Evolutionary conservation across 2,797 vertebrate genomes (phyloP).

Genomic region (Sus cebifrons): DNA sequence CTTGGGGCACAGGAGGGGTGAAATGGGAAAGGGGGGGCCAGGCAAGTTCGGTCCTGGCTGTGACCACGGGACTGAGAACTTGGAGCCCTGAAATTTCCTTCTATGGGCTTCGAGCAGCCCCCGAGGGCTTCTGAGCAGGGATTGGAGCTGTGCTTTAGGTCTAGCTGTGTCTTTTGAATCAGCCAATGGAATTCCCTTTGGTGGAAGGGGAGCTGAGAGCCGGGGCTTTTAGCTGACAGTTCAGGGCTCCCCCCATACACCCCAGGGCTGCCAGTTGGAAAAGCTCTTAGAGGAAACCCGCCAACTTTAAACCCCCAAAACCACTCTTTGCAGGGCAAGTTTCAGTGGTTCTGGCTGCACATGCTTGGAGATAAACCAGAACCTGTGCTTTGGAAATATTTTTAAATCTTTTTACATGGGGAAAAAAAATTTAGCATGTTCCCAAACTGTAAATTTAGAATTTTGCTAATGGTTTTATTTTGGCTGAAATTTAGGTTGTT

Average conservation of each 20-base stretch:
- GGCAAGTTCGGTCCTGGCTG: not conserved
- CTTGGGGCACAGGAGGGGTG: not conserved
- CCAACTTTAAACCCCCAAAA: not conserved
- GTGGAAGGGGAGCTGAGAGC: not conserved
- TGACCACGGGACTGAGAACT: not conserved
- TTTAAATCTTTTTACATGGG: not conserved
- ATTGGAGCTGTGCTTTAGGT: not conserved
- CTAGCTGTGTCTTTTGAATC: conserved; percentile 22
- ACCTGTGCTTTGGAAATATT: conserved; percentile 13
- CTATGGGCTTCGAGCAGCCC: conserved; percentile 40
- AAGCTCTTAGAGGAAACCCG: not conserved
- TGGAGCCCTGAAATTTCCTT: conserved; percentile 27
- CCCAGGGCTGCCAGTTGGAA: not conserved
- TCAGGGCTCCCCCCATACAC: not conserved
- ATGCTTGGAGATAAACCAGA: not conserved
- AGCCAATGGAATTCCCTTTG: not conserved
- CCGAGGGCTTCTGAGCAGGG: not conserved
- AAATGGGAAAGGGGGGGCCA: not conserved
- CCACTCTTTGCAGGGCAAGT: not conserved
- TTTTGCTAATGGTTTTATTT: conserved; percentile 6
- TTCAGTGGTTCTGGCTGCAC: not conserved
- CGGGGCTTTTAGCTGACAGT: not conserved
- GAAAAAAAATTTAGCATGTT: not conserved
- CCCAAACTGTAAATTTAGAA: not conserved
- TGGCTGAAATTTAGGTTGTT: not conserved